Base-by-base conservation (phyloP, 2,113 vertebrate genomes). In the Leptosomus discolor region DNA sequence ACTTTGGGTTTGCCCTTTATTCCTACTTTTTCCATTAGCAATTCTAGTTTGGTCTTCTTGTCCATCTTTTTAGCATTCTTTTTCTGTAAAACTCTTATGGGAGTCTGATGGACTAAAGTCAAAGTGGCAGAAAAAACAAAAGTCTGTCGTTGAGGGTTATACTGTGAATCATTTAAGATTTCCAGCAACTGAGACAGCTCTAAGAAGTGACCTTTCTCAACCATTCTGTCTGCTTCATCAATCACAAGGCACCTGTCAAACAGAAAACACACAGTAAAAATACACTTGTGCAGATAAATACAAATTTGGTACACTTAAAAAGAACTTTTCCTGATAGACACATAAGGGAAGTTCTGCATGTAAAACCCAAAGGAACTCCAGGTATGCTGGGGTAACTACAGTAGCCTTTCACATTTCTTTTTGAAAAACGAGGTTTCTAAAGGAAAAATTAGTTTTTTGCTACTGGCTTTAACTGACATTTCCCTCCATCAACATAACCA, bases 101-200 rank as follows among this genome's bases (percentile, higher is more conserved):
- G 99, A 83, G 98, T 96, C 63, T 98, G 98, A 98, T 99, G 99
- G 50, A 98, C 98, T 97, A 99, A 98, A 48, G 99, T 99, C 93
- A 99, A 97, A 2, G 99, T 99, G 84, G 99, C 99, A 15, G 99
- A 99, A 97, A 99, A 99, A 85, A 99, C 99, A 73, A 99, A 99
- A 0, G 98, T 99, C 97, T 99, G 99, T 84, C 99, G 98, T 51
- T 93, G 97, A 50, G 99, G 98, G 84, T 99, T 99, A 88, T 99
- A 99, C 19, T 99, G 98, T 19, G 98, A 97, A 4, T 99, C 99
- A 94, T 97, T 99, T 63, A 99, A 98, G 98, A 99, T 92, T 97
- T 99, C 99, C 57, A 99, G 95, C 78, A 99, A 97, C 95, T 98
- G 99, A 73, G 99, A 99, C 89, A 99, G 98, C 97, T 99, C 99